Conservation (phyloP, 1,140 invertebrate genomes). For the Parapsyche elsis region DNA sequence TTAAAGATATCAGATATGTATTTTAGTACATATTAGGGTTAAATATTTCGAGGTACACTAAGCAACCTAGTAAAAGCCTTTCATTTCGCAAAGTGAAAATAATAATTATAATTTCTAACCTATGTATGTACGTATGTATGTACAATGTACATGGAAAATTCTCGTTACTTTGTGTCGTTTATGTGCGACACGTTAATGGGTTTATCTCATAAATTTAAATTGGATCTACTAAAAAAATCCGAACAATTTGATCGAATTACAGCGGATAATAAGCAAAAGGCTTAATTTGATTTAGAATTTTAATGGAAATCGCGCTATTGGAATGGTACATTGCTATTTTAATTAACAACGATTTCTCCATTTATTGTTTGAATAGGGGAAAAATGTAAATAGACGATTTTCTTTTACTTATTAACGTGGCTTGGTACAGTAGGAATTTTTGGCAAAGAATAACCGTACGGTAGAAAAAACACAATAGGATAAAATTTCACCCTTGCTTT, state of each 20-base stretch:
- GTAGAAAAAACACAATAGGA: not conserved
- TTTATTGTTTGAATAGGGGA: no score
- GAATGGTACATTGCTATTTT: not conserved
- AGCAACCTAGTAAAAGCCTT: no score
- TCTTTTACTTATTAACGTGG: no score
- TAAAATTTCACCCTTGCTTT: not conserved
- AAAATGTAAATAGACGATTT: no score
- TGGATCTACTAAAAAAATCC: slow-evolving; percentile 21
- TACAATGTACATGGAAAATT: no score
- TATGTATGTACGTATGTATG: slow-evolving; percentile 9
- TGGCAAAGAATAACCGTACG: no score
- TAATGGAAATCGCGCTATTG: slow-evolving; percentile 6
- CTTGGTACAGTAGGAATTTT: no score
- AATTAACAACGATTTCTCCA: not conserved
- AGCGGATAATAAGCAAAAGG: slow-evolving; percentile 35
- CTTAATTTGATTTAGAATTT: slow-evolving; percentile 31
- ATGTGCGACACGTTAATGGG: slow-evolving; percentile 7
- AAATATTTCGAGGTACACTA: no score
- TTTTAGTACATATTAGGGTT: no score
- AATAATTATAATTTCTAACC: no score
- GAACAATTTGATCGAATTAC: slow-evolving; percentile 29
- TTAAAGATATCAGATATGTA: no score
- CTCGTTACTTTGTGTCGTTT: not conserved
- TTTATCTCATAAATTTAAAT: slow-evolving; percentile 20
- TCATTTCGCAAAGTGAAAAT: no score